Conservation (phyloP, 2,113 vertebrate species). For the Corythaixoides concolor region DNA sequence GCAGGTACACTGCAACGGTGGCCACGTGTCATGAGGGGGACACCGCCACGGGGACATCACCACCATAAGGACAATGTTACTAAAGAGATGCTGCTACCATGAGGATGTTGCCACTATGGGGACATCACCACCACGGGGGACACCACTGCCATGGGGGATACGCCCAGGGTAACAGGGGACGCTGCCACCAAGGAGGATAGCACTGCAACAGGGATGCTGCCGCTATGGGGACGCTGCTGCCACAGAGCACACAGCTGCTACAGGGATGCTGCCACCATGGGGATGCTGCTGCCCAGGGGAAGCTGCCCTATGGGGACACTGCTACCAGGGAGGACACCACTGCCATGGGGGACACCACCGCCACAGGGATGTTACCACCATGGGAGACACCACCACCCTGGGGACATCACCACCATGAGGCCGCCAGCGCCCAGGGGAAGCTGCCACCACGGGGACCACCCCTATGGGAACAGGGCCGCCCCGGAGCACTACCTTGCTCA, state of each 20-base stretch:
- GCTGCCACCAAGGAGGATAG: too few species aligned
- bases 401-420: neutral
- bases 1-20: slow-evolving; percentile 78
- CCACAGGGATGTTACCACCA: too few species aligned
- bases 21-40: neutral
- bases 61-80: neutral
- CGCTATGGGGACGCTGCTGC: neutral
- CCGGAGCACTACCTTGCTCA: slow-evolving; percentile 79
- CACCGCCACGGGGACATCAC: neutral
- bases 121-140: neutral
- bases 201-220: neutral
- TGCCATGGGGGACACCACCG: too few species aligned
- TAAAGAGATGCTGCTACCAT: too few species aligned
- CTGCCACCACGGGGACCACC: fast-evolving
- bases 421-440: neutral
- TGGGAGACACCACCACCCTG: neutral
- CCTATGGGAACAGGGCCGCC: fast-evolving
- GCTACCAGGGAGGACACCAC: too few species aligned
- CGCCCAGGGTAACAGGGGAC: neutral
- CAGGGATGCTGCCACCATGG: neutral
- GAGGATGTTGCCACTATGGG: neutral
- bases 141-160: neutral
- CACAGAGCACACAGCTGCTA: too few species aligned
- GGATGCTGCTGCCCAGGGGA: neutral
- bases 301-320: neutral